Conservation (phyloP, 2,797 vertebrate species). For the Enteromius anoplus region DNA sequence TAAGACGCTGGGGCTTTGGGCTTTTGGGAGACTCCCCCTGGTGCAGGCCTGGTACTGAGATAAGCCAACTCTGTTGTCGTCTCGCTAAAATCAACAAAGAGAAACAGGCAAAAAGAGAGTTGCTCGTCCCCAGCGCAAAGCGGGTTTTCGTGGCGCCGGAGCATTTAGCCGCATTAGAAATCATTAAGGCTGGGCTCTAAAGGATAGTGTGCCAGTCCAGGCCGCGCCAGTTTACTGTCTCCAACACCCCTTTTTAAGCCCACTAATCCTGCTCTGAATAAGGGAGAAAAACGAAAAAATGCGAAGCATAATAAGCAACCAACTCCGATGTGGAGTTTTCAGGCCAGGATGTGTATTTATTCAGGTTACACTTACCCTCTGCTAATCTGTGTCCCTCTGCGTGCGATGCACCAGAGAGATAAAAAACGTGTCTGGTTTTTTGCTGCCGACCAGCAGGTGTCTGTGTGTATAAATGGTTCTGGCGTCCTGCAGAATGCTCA, state of each 20-base stretch:
- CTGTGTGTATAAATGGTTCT: slow-evolving; percentile 70
- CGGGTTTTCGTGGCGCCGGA: slow-evolving; percentile 65
- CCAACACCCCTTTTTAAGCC: slow-evolving; percentile 64
- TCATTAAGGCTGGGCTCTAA: slow-evolving; percentile 73
- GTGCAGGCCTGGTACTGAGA: slow-evolving; percentile 76
- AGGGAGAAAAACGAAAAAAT: slow-evolving; percentile 22
- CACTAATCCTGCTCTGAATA: slow-evolving; percentile 61
- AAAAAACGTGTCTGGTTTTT: slow-evolving; percentile 59
- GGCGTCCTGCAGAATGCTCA: slow-evolving; percentile 66
- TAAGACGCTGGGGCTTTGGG: slow-evolving; percentile 75
- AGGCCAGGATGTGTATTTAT: slow-evolving; percentile 55
- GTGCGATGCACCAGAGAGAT: slow-evolving; percentile 66
- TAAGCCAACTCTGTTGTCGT: slow-evolving; percentile 77
- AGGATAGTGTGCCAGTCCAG: slow-evolving; percentile 66
- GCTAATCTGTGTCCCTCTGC: slow-evolving; percentile 65
- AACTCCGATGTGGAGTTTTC: slow-evolving; percentile 57
- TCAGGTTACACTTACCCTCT: slow-evolving; percentile 44
- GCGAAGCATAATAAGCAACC: slow-evolving; percentile 48
- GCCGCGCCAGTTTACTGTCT: slow-evolving; percentile 69
- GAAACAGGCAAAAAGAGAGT: slow-evolving; percentile 79
- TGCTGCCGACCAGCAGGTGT: slow-evolving; percentile 62
- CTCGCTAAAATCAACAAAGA: slow-evolving; percentile 79
- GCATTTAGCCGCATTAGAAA: slow-evolving; percentile 80
- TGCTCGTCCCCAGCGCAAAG: slow-evolving; percentile 74
- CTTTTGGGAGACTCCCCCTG: slow-evolving; percentile 75